Base-by-base conservation (phyloP, 2,888 invertebrate species). In the Andrena camellia region DNA sequence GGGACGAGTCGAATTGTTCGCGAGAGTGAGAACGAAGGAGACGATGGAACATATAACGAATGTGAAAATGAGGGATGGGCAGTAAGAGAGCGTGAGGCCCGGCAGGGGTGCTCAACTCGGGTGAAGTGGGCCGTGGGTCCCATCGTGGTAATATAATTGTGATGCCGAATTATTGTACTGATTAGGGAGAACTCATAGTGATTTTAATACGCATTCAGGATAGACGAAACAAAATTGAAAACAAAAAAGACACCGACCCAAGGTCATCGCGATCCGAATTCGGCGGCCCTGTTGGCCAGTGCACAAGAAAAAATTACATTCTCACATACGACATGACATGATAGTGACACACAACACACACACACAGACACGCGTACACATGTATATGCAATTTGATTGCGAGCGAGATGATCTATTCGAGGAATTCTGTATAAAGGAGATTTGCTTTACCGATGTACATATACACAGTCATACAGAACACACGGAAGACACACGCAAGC, bases 151-250 rank as follows among this genome's bases (percentile, higher is more conserved):
- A 85, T 75, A 69, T 66, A 64, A 81, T 86, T 88, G 87, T 83
- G 88, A 87, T 88, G 85, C 83, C 66, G 79, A 81, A 86, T 88
- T 88, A 88, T 72, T 84, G 57, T 87, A 86, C 71, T 52, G 80
- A 87, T 84, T 82, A 84, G 71, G 73, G 69, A 81, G 62, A 80
- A 70, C 52, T 79, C 72, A 59, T 85, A 84, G 78, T 70, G 73
- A 77, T 81, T 88, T 81, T 87, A 86, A 79, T 64, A 81, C 64
- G 23, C 68, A 67, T 73, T 69, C 74, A 62, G 42, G 69, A 67
- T 82, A 78, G 74, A 62, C 74, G 69, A 74, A 74, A 73, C 75
- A 72, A 69, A 73, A 81, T 20, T 42, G 10, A 26, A 26, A 23
- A 20, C 35, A 59, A 81, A 67, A 71, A 79, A 74, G 81, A 86